Base-by-base conservation (phyloP, 2,113 vertebrate genomes). In the Petrocephalus microphthalmus region DNA sequence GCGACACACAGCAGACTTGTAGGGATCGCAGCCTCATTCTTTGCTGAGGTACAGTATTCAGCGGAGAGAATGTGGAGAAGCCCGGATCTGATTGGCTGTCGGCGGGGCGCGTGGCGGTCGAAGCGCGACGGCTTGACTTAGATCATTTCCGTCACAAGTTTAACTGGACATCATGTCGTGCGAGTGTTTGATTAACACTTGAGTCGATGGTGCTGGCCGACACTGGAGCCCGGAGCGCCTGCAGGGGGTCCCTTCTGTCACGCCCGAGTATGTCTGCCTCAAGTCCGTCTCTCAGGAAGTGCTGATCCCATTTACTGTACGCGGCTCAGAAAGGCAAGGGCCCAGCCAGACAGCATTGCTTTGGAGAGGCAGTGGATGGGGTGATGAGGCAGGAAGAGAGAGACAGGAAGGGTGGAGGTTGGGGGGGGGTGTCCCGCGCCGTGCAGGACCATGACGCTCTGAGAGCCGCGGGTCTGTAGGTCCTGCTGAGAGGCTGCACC, bases 71-170 rank as follows among this genome's bases (percentile, higher is more conserved):
- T 82, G 17, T 82, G n/a, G 45, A 20, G 8, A n/a, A 49, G 15
- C 20, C 0, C 78, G n/a, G 45, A 25, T 67, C 13, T 49, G 2
- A n/a, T 78, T 83, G 81, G 81, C 45, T n/a, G n/a, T 82, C n/a
- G n/a, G 37, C 20, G 19, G 42, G 45, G 45, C 11, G 19, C 1
- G 7, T 25, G 22, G 22, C 10, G 1, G 15, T 2, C 20, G 17
- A 19, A 10, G 74, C 19, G 19, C 19, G 20, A 45, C 42, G 49
- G 81, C 37, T 8, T n/a, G 45, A 83, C 20, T 49, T 11, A 49
- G 78, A 83, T 83, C 45, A 83, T 78, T 78, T 78, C 5, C n/a
- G 71, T 78, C 33, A 64, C 60, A 67, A 37, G 71, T 78, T 78
- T 78, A 78, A 78, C 37, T 78, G 71, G 33, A 78, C 71, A 78